These are phyloP conservation scores for Typhlichthys subterraneus DNA, from an alignment of 2,797 vertebrate species.

Conservation along the genomic window DNA sequence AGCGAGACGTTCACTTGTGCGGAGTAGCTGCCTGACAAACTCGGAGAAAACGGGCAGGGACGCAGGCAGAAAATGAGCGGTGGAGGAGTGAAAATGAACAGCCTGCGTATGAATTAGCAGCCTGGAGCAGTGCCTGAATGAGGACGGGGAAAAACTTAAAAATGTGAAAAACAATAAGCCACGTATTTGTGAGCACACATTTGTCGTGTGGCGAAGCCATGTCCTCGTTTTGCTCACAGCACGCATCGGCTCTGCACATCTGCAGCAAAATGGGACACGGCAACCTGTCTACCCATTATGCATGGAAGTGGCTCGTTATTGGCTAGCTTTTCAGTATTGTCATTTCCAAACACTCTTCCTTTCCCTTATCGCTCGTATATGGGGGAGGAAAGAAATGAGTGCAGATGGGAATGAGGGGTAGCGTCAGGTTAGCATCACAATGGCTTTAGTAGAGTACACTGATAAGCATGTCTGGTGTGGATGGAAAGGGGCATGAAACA, in stretches of 20 bases:
- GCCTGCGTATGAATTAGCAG: constrained; percentile 8
- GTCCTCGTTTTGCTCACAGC: no score
- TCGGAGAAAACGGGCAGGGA: constrained; percentile 12
- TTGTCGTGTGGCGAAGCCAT: no score
- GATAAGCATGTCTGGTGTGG: constrained; percentile 13
- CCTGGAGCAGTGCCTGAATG: not conserved
- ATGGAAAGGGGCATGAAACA: not conserved
- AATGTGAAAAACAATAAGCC: no score
- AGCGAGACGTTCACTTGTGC: constrained; percentile 28
- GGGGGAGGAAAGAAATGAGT: constrained; percentile 8
- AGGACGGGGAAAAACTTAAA: no score
- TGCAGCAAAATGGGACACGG: no score
- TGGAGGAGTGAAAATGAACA: constrained; percentile 14
- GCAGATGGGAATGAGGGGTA: constrained; percentile 11
- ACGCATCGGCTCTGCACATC: no score
- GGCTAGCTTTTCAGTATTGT: no score
- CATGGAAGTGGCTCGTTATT: no score
- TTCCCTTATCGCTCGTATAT: not conserved
- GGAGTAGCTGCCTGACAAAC: constrained; percentile 15
- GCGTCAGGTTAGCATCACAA: constrained; percentile 56
- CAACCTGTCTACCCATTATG: no score
- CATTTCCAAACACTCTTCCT: not conserved
- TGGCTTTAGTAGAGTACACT: constrained; percentile 25
- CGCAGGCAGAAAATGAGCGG: constrained; percentile 5
- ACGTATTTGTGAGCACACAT: no score